These are phyloP conservation scores for Clarias magur DNA, from an alignment of 2,113 vertebrate species.

Conservation along the genomic window DNA sequence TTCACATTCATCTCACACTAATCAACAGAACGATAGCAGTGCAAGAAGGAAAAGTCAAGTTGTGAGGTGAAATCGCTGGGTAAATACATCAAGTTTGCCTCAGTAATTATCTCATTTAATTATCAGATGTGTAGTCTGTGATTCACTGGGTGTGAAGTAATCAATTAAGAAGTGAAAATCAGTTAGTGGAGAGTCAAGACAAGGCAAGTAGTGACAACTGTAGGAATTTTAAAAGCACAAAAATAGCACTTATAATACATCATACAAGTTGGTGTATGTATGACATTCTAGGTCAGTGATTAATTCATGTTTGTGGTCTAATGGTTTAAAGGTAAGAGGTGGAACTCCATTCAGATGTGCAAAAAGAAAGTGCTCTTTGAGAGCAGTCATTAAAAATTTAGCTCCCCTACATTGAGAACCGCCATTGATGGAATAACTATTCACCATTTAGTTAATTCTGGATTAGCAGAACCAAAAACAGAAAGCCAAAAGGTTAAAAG, in stretches of 20 bases:
- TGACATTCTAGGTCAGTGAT: slow-evolving; percentile 5
- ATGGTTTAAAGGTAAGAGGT: slow-evolving; percentile 7
- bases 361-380: slow-evolving; percentile 29
- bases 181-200: slow-evolving; percentile 45
- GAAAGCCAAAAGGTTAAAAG: slow-evolving; percentile 8
- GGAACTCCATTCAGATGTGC: not conserved
- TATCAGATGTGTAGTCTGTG: slow-evolving; percentile 50
- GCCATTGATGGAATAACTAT: not conserved
- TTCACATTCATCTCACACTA: slow-evolving; percentile 45
- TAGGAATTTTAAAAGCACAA: not conserved
- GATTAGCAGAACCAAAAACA: slow-evolving; percentile 13
- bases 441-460: slow-evolving; percentile 19
- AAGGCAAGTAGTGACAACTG: slow-evolving; percentile 38
- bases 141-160: slow-evolving; percentile 54
- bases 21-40: slow-evolving; percentile 3
- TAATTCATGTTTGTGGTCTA: slow-evolving; percentile 6
- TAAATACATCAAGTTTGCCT: slow-evolving; percentile 48
- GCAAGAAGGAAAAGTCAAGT: slow-evolving; percentile 8
- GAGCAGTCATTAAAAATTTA: slow-evolving; percentile 35
- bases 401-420: slow-evolving; percentile 3
- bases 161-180: slow-evolving; percentile 59
- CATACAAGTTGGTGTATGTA: not conserved
- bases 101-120: slow-evolving; percentile 59
- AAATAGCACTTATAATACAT: slow-evolving; percentile 17
- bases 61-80: slow-evolving; percentile 36